These are phyloP conservation scores for Leptodactylus fallax DNA, from an alignment of 2,797 vertebrate genomes.

Conservation along the genomic window DNA sequence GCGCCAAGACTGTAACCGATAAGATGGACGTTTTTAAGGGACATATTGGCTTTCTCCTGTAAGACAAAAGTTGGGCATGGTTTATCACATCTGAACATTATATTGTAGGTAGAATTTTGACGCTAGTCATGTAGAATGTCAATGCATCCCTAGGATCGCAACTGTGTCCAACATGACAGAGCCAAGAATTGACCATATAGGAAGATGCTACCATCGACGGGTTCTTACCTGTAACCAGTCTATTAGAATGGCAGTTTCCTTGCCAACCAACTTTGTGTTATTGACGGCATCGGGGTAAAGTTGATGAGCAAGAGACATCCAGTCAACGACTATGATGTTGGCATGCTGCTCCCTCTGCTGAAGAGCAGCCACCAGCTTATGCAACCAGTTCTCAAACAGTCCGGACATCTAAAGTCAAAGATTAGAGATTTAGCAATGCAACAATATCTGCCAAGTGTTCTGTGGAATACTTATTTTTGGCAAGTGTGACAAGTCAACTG, in stretches of 20 bases:
- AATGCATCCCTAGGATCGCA: no score
- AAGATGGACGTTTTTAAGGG: slow-evolving; percentile 86
- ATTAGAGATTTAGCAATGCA: neutral
- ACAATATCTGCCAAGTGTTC: neutral
- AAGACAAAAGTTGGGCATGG: neutral
- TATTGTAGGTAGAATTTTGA: no score
- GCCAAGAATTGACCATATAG: no score
- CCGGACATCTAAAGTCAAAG: slow-evolving; percentile 84
- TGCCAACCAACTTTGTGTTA: slow-evolving; percentile 81
- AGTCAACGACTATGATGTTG: slow-evolving; percentile 91
- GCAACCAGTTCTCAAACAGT: slow-evolving; percentile 88
- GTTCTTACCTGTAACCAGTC: slow-evolving; percentile 90
- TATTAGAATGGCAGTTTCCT: slow-evolving; percentile 81
- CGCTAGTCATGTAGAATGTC: no score
- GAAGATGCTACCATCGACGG: neutral
- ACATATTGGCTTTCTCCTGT: slow-evolving; percentile 83
- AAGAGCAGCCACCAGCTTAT: slow-evolving; percentile 85
- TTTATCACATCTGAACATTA: neutral
- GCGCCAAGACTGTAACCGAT: slow-evolving; percentile 97
- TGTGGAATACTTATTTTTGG: neutral
- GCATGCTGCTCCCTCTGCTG: slow-evolving; percentile 83
- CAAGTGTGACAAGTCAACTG: neutral
- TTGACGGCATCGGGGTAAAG: slow-evolving; percentile 90
- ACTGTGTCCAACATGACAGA: no score
- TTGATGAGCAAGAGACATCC: slow-evolving; percentile 88